Evolutionary conservation across 64 coral and sea anemone genomes (phyloP).

Genomic region (Platygyra sinensis): DNA sequence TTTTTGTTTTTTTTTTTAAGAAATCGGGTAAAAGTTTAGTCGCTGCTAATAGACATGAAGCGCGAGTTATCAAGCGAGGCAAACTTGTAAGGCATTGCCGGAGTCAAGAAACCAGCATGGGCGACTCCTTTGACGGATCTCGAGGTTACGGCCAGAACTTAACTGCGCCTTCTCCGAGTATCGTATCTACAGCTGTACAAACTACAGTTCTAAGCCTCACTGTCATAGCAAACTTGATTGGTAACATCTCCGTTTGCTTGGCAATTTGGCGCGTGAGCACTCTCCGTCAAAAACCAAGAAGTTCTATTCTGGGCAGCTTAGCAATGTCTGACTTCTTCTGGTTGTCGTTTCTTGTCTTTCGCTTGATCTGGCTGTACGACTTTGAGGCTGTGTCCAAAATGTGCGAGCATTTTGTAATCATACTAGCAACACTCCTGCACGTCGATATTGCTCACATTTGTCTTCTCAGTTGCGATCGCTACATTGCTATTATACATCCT

Average conservation of each 20-base stretch:
- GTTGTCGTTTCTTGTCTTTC: background rate
- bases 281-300: background rate
- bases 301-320: constrained; percentile 35
- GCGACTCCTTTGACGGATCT: background rate
- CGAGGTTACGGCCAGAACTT: background rate
- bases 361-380: constrained; percentile 26
- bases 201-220: background rate
- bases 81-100: too few relatives aligned
- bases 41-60: too few relatives aligned
- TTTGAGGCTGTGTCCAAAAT: background rate
- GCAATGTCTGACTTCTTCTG: constrained; percentile 32
- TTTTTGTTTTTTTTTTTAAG: too few relatives aligned
- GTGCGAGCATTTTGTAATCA: background rate
- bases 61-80: too few relatives aligned
- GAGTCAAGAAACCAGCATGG: background rate
- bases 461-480: constrained; percentile 53
- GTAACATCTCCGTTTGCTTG: constrained; percentile 22
- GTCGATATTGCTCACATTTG: constrained; percentile 25
- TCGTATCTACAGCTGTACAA: background rate
- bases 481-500: constrained; percentile 33
- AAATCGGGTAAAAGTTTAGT: too few relatives aligned
- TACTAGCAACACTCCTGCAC: background rate
- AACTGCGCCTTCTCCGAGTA: background rate
- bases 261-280: background rate
- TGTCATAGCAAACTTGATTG: background rate